Evolutionary conservation across 2,113 vertebrate genomes (phyloP), one percentile per base, ranked within the genome.

Genomic region (Engraulis encrasicolus): DNA sequence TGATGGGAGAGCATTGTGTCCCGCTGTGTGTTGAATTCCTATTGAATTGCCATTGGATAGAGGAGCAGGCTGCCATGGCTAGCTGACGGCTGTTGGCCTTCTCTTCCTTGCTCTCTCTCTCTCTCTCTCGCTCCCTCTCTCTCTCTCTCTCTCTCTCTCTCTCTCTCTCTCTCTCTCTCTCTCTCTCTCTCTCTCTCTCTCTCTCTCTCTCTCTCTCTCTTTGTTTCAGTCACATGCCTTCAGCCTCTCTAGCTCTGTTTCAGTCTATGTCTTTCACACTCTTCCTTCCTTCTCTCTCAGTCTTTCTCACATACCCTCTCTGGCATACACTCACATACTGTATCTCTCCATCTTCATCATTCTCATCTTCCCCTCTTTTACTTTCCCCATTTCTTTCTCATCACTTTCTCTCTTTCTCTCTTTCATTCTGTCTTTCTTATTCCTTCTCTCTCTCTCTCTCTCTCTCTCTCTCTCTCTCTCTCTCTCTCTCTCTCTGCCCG

Each of bases 181-280:
- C 19, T 58, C 37, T 23, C 83, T 36, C 82, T 87, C 83, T 86
- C 78, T 17, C 54, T 61, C n/a, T 61, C 54, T 23, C 54, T 61
- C 3, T 61, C 54, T 61, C 6, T 23, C 6, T n/a, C n/a, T n/a
- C n/a, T n/a, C n/a, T n/a, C n/a, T n/a, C n/a, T n/a, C n/a, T n/a
- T 82, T 86, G 50, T 12, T 9, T 45, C 40, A 5, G 4, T n/a
- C n/a, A n/a, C n/a, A n/a, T 23, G 54, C 54, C 54, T 61, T 20
- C 18, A 19, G 3, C 40, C 9, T 9, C 40, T 45, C 40, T 45
- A 3, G 3, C 40, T 45, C 40, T 14, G 54, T 82, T 79, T 37
- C 27, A 45, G 14, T 83, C 17, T 38, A 78, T 87, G 6, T 83
- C 52, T 82, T 54, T 38, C 48, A 54, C 40, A 84, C 45, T 36